These are phyloP conservation scores for Microplitis manilae DNA, from an alignment of 2,888 invertebrate species.

Conservation along the genomic window DNA sequence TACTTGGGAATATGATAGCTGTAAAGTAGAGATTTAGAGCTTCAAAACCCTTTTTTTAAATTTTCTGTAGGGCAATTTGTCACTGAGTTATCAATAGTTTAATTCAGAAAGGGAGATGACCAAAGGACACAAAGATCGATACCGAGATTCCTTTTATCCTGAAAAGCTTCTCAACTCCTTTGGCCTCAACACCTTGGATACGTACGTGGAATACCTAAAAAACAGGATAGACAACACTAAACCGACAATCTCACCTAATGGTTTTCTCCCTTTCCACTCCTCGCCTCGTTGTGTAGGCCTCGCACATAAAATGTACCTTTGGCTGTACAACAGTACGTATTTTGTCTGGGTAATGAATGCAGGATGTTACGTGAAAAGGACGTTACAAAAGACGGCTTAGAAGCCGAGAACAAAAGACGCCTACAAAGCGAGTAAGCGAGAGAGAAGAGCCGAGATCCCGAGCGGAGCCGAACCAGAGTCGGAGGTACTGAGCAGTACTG, in stretches of 20 bases:
- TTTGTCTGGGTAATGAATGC: conserved; percentile 59
- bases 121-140: not conserved
- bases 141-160: conserved; percentile 5
- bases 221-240: conserved; percentile 53
- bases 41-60: no score
- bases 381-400: conserved; percentile 64
- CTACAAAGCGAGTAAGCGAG: conserved; percentile 26
- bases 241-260: conserved; percentile 66
- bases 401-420: conserved; percentile 51
- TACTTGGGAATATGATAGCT: no score
- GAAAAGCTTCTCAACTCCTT: conserved; percentile 13
- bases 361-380: conserved; percentile 57
- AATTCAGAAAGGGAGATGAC: not conserved
- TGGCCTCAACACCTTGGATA: conserved; percentile 41
- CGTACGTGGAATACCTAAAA: conserved; percentile 42
- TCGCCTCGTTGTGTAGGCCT: not conserved
- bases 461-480: no score
- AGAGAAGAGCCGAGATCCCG: no score
- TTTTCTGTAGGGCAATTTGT: conserved; percentile 44
- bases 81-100: conserved; percentile 20
- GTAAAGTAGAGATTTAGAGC: no score
- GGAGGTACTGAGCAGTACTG: not conserved
- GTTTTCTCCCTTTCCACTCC: conserved; percentile 28
- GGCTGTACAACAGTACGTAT: not conserved
- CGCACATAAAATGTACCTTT: not conserved